Conservation (phyloP, 2,797 vertebrate species). For the Squalus acanthias region DNA sequence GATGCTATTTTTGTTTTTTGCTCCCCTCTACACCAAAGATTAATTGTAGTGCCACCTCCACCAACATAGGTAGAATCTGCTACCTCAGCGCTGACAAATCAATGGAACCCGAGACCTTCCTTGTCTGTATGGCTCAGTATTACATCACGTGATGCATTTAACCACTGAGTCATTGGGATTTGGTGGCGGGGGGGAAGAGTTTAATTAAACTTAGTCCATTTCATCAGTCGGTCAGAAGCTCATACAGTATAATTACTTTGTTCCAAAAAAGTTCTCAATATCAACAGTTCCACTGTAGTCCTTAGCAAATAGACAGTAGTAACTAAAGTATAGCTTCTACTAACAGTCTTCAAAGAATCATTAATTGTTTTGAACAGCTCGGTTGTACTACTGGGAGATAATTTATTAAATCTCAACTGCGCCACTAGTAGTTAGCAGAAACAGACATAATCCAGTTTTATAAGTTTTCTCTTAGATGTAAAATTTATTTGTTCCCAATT, state of each 20-base stretch:
- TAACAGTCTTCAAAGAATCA: not conserved
- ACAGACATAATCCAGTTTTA: not conserved
- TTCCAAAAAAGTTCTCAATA: not conserved
- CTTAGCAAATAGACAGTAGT: not conserved
- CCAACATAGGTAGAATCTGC: not conserved
- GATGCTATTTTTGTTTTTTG: not conserved
- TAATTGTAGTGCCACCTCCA: not conserved
- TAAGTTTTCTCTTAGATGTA: not conserved
- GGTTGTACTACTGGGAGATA: not conserved
- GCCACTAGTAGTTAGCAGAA: not conserved
- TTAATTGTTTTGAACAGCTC: not conserved
- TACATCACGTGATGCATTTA: not conserved
- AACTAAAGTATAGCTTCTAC: not conserved
- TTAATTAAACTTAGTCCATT: not conserved
- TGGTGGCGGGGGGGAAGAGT: not conserved
- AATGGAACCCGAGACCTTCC: not conserved
- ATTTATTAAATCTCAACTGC: not conserved
- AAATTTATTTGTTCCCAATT: constrained; percentile 6
- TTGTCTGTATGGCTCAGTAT: not conserved
- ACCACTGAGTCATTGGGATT: not conserved
- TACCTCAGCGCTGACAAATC: not conserved
- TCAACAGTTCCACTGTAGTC: not conserved
- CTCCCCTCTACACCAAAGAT: not conserved
- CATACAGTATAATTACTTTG: not conserved
- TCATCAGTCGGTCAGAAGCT: not conserved